Evolutionary conservation across 2,797 vertebrate genomes (phyloP).

Genomic region (Jordanella pulchra): DNA sequence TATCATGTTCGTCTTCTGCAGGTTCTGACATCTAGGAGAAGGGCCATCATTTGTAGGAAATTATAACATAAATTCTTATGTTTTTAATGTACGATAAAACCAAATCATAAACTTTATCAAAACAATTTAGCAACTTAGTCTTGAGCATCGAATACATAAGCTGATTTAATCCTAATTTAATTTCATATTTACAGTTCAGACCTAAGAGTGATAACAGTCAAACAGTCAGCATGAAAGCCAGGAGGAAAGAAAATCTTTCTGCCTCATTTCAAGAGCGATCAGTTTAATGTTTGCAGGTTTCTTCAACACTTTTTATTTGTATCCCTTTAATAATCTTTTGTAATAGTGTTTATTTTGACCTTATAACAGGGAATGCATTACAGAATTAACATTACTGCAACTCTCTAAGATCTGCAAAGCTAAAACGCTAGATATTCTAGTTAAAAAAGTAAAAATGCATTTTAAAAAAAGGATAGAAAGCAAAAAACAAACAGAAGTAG

Average conservation of each 20-base stretch:
- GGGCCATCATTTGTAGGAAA: neutral
- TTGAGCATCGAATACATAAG: neutral
- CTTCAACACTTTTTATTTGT: slow-evolving; percentile 67
- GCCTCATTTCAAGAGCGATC: slow-evolving; percentile 37
- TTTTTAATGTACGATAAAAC: slow-evolving; percentile 4
- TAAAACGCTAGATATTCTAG: slow-evolving; percentile 57
- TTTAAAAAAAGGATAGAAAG: slow-evolving; percentile 18
- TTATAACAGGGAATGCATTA: slow-evolving; percentile 71
- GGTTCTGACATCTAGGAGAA: neutral
- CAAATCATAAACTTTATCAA: neutral
- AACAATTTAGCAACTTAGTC: neutral
- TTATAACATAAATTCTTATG: neutral
- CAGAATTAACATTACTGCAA: slow-evolving; percentile 75
- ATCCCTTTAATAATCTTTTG: slow-evolving; percentile 45
- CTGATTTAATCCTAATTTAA: slow-evolving; percentile 14
- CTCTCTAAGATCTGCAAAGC: slow-evolving; percentile 67
- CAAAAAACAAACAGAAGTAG: slow-evolving; percentile 40
- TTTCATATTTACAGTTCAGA: slow-evolving; percentile 21
- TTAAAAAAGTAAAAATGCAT: slow-evolving; percentile 41
- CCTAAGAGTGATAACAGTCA: slow-evolving; percentile 4
- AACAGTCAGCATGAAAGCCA: neutral
- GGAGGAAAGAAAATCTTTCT: neutral
- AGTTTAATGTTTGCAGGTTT: slow-evolving; percentile 49
- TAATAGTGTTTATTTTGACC: slow-evolving; percentile 32
- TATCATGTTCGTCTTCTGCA: neutral